Base-by-base conservation (phyloP, 1,140 invertebrate species). In the Drosophila eugracilis region DNA sequence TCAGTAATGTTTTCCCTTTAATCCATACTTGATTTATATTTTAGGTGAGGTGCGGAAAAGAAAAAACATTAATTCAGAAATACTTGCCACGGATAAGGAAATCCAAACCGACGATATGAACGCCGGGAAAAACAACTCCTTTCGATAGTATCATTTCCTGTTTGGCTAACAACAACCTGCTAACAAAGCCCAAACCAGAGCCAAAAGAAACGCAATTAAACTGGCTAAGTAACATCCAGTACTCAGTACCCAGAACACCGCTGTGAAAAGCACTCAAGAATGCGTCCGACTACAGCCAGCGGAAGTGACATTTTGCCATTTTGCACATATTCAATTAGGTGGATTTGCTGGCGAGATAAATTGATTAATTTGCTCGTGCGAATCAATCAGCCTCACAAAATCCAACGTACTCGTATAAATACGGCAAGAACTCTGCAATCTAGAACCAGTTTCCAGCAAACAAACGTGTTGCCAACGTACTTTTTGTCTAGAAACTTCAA, bases 371-470 rank as follows among this genome's bases (percentile, higher is more conserved):
- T 78, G 75, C 52, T 15, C 19, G 34, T 17, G 39, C 41, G 42
- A 60, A 41, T 34, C 36, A 45, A 59, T 53, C 53, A 41, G 42
- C 39, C 50, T 37, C 44, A 59, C 44, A 30, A 41, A 42, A 53
- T 30, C 44, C 60, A 49, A 36, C 44, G 44, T 83, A 88, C 89
- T 30, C 44, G 44, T 83, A 88, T 88, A 88, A 88, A 88, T 89
- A 88, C 83, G 59, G 60, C 72, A 88, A 88, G 83, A 88, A 83
- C 78, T 88, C 74, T 86, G 74, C 83, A 78, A 53, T 78, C 34
- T 65, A 72, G 54, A 88, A 88, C 83, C 70, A 72, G 83, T 88
- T 88, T 78, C 62, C 62, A 65, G 75, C 83, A 89, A 88, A 88
- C 83, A 88, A 88, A 81, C 71, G 26, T 59, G 59, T 62, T 60